Evolutionary conservation across 2,797 vertebrate species (phyloP), one percentile per base, ranked within the genome.

Genomic region (Spinus pinus): DNA sequence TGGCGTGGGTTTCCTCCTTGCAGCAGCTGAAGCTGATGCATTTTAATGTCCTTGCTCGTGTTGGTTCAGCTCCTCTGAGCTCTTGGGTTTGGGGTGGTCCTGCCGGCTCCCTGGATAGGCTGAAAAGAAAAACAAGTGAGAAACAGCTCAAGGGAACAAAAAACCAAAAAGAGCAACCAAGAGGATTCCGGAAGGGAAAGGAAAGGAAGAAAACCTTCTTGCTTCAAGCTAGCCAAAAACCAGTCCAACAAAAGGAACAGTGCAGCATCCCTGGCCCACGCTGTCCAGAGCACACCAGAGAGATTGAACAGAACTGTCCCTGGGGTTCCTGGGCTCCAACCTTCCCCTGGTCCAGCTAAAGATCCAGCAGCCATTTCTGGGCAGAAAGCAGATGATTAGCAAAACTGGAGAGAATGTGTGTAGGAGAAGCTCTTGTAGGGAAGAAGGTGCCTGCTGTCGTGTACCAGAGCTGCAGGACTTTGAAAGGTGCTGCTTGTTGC

Each of bases 91-190:
- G 5, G 28, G 60, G 14, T 10, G 28, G 28, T 62, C 19, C 37
- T 5, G 3, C 12, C 0, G 5, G 19, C 37, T 41, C 37, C 28
- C 19, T 2, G 4, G 23, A 27, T 4, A 16, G 28, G 14, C 20
- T 8, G 24, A 58, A 58, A 35, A 18, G 11, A 25, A 24, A 17
- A 8, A 24, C 28, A 51, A 51, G 17, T 28, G 28, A 51, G 28
- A 30, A 51, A 51, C 50, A 30, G 17, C 9, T 51, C 50, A 51
- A 51, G 18, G 28, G 28, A 51, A 12, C 50, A 51, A 51, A 51
- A 50, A 51, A 19, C 11, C 16, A 10, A 8, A 30, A 30, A 51
- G 28, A 51, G 17, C 10, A 9, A 2, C 28, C 17, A 6, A 30
- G 50, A 51, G 27, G 49, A 50, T 51, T 30, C 27, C 49, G 13